Evolutionary conservation across 2,888 invertebrate species (phyloP), one percentile per base, ranked within the genome.

Genomic region (Tinea trinotella): DNA sequence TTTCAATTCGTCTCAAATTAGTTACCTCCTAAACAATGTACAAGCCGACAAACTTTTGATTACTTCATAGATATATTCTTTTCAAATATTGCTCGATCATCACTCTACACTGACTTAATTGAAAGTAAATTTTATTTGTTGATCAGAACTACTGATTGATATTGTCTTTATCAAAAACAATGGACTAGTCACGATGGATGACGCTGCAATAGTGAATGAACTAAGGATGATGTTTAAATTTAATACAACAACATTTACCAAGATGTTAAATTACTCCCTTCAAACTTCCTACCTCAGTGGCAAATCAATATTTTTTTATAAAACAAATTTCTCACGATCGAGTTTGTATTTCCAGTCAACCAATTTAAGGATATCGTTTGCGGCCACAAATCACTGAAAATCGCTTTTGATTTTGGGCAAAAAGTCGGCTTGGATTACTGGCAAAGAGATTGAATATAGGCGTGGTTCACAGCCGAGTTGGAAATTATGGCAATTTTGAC

Each of bases 401-500:
- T 50, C 50, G 50, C 50, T 19, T 50, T 50, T 24, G 50, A 50
- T 50, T 50, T 50, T 60, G 63, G 63, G 74, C 74, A 82, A 84
- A 84, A 84, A 79, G 80, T 75, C 82, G 79, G 80, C 76, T 72
- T 73, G 69, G 70, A 77, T 77, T 74, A 74, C 52, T 17, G 50
- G 24, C 24, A 50, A 50, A 50, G 24, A 50, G 24, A 24, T 24
- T 22, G 50, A n/a, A 30, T 52, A 52, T 30, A 70, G 80, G 83
- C 78, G 84, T 71, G 76, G 74, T 71, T 66, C 66, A 70, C 65
- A 66, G 64, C 67, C 65, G 68, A 68, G 66, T 71, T 71, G 69
- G 64, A 72, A 80, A 84, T 85, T 82, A 84, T 75, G 84, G 84
- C 83, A 85, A 85, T 85, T 82, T 85, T 84, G 72, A 85, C 84